Evolutionary conservation across 2,113 vertebrate species (phyloP), one percentile per base, ranked within the genome.

Genomic region (Ploceus nigricollis): DNA sequence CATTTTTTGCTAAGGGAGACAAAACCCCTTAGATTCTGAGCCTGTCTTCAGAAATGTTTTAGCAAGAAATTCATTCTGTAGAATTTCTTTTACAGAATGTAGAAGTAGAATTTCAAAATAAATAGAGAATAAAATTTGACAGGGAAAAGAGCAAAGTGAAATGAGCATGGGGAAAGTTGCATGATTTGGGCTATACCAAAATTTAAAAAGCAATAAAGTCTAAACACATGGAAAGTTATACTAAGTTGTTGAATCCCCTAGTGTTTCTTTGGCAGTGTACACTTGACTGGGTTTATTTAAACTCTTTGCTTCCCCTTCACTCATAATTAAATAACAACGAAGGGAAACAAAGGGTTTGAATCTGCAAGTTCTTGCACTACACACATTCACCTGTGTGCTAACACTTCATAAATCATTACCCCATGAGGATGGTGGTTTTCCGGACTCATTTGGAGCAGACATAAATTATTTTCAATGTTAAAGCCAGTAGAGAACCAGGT

Each of bases 271-370:
- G 50, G 51, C 75, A 66, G 58, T 16, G 20, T 70, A 22, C 73
- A 61, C 75, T 79, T 76, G 81, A 72, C 81, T 73, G 50, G 23
- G 20, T 88, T 95, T 80, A 66, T 87, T 80, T 94, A 87, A 96
- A 89, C 54, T 85, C 70, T 84, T 53, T 65, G 58, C 45, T 58
- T 96, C 39, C 58, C 61, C 60, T 89, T 92, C 90, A 92, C 58
- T 93, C 82, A 88, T 93, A 91, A 96, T 96, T 96, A 93, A 95
- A 90, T 33, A 91, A 69, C 68, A 94, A 56, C 60, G 47, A 58
- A 88, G 56, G 33, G 54, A 96, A 93, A 90, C 77, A 88, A 80
- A 83, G n/a, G 19, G 47, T 75, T 93, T 85, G 78, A 90, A 88
- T 95, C 82, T 90, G 87, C 90, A 95, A 82, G 19, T 88, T 95